Evolutionary conservation across 2,797 vertebrate genomes (phyloP).

Genomic region (Dryobates pubescens): DNA sequence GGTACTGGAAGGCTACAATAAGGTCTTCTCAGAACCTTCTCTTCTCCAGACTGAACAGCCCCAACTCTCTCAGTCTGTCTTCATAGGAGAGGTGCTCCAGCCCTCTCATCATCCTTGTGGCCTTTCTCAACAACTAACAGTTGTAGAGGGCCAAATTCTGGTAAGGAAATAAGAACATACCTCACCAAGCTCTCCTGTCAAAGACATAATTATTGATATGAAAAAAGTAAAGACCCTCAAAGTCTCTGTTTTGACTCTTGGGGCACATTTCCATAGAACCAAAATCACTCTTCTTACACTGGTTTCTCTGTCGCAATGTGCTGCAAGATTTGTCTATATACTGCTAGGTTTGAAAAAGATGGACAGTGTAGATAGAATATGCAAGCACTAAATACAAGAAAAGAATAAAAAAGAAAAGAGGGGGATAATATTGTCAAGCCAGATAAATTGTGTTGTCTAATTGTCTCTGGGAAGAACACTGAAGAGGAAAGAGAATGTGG

Average conservation of each 20-base stretch:
- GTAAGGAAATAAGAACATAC: background rate
- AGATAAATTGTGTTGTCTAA: background rate
- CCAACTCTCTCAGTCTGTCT: too few species aligned
- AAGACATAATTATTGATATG: background rate
- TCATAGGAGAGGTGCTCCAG: too few species aligned
- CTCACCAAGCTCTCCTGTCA: background rate
- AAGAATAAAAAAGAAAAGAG: background rate
- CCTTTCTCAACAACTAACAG: background rate
- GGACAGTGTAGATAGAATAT: background rate
- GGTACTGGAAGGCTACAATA: too few species aligned
- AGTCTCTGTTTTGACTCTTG: background rate
- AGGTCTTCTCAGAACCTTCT: too few species aligned
- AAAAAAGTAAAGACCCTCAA: background rate
- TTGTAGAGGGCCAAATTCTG: background rate
- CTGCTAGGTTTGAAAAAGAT: background rate
- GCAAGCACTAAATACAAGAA: background rate
- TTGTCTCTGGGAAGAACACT: slow-evolving; percentile 32
- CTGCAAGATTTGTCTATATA: background rate
- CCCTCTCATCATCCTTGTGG: too few species aligned
- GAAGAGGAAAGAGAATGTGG: slow-evolving; percentile 12
- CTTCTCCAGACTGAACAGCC: too few species aligned
- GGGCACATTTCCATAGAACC: background rate
- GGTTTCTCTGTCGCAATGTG: background rate
- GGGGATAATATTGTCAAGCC: background rate
- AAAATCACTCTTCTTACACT: background rate